Evolutionary conservation across 2,797 vertebrate genomes (phyloP).

Genomic region (Halcyon badia): DNA sequence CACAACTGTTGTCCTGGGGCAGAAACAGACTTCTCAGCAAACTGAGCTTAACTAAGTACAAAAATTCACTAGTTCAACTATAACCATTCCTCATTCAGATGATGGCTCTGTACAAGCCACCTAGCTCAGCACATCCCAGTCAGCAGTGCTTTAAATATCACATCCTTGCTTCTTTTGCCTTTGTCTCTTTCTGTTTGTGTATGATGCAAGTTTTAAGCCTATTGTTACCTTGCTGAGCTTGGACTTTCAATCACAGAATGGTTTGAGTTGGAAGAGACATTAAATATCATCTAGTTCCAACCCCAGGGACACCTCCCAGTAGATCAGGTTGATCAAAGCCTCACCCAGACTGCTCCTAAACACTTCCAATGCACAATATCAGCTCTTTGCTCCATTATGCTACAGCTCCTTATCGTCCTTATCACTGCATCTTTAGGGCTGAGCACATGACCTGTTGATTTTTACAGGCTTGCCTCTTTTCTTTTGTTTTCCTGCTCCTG

Average conservation of each 20-base stretch:
- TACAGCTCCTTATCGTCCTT: not conserved
- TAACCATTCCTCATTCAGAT: not conserved
- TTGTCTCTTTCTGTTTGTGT: not conserved
- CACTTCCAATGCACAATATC: too few relatives aligned
- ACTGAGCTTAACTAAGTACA: fast-evolving
- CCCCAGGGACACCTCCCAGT: too few relatives aligned
- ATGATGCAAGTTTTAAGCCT: not conserved
- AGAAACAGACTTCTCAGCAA: not conserved
- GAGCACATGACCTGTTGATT: fast-evolving
- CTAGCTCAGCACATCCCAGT: not conserved
- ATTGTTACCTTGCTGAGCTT: fast-evolving
- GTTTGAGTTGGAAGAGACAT: too few relatives aligned
- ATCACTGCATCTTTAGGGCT: not conserved
- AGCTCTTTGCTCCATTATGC: not conserved
- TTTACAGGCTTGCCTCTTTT: not conserved
- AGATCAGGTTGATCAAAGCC: too few relatives aligned
- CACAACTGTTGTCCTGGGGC: too few relatives aligned
- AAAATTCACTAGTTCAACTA: fast-evolving
- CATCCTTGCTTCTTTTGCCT: not conserved
- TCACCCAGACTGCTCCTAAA: too few relatives aligned
- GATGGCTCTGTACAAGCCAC: not conserved
- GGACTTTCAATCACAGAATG: too few relatives aligned
- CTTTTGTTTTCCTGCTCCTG: not conserved
- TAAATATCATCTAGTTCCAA: too few relatives aligned
- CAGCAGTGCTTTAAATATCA: not conserved